phyloP scores from a whole-genome alignment of 2,888 invertebrate genomes.

The Euzetes globulus region DNA sequence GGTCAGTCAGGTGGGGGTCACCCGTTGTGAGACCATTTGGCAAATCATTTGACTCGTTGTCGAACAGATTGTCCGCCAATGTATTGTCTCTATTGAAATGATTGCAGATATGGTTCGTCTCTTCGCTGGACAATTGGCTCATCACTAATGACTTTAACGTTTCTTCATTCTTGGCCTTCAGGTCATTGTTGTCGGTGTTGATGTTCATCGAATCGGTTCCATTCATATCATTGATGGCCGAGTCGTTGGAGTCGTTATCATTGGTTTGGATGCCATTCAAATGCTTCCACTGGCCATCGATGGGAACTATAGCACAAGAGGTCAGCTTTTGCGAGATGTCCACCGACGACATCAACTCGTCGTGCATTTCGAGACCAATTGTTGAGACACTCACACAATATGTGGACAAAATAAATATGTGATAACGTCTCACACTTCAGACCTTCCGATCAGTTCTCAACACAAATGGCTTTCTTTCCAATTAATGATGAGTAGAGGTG shows the following conservation, averaged over 20 bases:
- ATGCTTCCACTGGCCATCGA: not conserved
- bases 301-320: constrained; percentile 13
- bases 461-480: too few relatives aligned
- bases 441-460: too few relatives aligned
- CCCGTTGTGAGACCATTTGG: not conserved
- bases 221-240: not conserved
- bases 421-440: not conserved
- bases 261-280: not conserved
- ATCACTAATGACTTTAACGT: not conserved
- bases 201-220: not conserved
- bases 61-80: not conserved
- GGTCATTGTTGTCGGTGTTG: not conserved
- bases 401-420: not conserved
- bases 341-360: constrained; percentile 27
- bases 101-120: not conserved
- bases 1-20: not conserved
- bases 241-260: not conserved
- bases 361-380: constrained; percentile 23
- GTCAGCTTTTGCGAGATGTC: constrained; percentile 23
- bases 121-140: not conserved
- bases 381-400: not conserved
- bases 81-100: not conserved
- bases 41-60: not conserved
- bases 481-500: too few relatives aligned
- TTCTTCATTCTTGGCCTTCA: not conserved